Evolutionary conservation across 2,888 invertebrate genomes (phyloP), one percentile per base, ranked within the genome.

Genomic region (Pharmacophagus antenor): DNA sequence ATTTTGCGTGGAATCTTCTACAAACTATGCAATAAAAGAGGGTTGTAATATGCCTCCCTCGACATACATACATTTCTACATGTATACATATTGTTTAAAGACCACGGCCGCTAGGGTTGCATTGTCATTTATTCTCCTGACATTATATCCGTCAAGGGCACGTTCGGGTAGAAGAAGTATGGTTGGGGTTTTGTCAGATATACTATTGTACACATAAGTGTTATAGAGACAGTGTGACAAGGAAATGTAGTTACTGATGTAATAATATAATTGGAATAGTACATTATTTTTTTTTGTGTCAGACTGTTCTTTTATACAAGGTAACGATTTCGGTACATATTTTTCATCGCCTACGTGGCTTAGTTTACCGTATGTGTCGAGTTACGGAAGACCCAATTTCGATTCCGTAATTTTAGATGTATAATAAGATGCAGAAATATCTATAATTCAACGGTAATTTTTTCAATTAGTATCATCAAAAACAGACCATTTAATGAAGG

Each of bases 131-230:
- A 50, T 60, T 46, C 56, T 60, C 56, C 41, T 60, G 60, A 60
- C 60, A 56, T 60, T 60, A 60, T 55, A 55, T 51, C 56, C 60
- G 60, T 60, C 60, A 60, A 60, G 60, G 60, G 60, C 51, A 55
- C 47, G 51, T 60, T 60, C 47, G 56, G 56, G 56, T 46, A 37
- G 60, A 56, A 55, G 60, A 56, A 60, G 46, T 54, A 49, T 55
- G 60, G 54, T 60, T 50, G 46, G 50, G 20, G 27, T 42, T 42
- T 42, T 7, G 42, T 17, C 6, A 42, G 17, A 42, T 42, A 42
- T 42, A 42, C 42, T n/a, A 17, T 1, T 17, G 42, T 17, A 17
- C 7, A 42, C 18, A 18, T 42, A 42, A 42, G 15, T 7, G 2
- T 15, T 15, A 3, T 4, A 42, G 17, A 17, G n/a, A 42, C 15